Percentiles rank a stretch among this genome's conserved stretches.
Evolutionary conservation across 2,888 invertebrate genomes (phyloP).

Genomic region (Adineta ricciae): DNA sequence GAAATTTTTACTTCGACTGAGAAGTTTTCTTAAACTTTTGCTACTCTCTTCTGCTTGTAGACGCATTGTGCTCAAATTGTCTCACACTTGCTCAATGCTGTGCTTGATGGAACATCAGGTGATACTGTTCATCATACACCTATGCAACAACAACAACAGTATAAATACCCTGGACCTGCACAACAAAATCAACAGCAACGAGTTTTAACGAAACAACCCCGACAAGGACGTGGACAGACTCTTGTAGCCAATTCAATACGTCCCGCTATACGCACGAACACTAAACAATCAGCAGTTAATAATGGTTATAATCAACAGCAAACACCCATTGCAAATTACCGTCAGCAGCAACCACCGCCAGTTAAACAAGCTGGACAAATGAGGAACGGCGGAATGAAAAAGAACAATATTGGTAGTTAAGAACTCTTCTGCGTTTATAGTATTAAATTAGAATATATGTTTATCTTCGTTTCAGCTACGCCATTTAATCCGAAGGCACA

Average conservation of each 20-base stretch:
- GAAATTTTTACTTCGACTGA: too few relatives aligned
- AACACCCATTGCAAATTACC: not conserved
- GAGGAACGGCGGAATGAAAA: not conserved
- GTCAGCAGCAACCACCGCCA: not conserved
- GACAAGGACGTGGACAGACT: not conserved
- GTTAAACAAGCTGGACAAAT: not conserved
- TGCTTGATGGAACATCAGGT: not conserved
- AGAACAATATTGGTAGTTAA: not conserved
- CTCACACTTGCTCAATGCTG: not conserved
- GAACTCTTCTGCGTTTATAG: not conserved
- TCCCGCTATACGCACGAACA: not conserved
- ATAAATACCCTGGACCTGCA: too few relatives aligned
- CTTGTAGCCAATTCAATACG: not conserved
- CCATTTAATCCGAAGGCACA: not conserved
- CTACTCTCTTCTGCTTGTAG: not conserved
- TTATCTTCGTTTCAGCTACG: not conserved
- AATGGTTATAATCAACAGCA: not conserved
- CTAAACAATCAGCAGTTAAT: not conserved
- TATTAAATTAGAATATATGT: too few relatives aligned
- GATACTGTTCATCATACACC: not conserved
- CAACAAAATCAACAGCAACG: not conserved
- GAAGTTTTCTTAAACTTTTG: not conserved
- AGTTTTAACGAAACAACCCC: not conserved
- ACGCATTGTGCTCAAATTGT: not conserved
- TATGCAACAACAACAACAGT: not conserved